These are phyloP conservation scores for Siniperca obscura DNA, from an alignment of 2,797 vertebrate genomes.

Conservation along the genomic window DNA sequence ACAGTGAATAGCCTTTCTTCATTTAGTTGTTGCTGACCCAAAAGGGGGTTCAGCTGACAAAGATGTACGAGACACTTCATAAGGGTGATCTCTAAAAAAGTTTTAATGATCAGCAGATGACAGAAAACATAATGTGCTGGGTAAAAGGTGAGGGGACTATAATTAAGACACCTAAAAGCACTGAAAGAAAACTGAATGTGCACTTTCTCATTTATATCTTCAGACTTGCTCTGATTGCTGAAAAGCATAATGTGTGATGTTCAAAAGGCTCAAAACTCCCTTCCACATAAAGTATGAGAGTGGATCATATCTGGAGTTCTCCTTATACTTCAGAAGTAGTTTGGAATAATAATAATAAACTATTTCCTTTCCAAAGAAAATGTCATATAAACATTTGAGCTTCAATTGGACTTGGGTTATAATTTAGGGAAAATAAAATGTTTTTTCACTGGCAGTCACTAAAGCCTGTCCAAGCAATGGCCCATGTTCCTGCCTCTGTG, in stretches of 20 bases:
- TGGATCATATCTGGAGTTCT: slow-evolving; percentile 3
- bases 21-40: slow-evolving; percentile 15
- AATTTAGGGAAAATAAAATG: not conserved
- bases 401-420: not conserved
- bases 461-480: not conserved
- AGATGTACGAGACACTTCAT: slow-evolving; percentile 34
- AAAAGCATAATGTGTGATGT: slow-evolving; percentile 18
- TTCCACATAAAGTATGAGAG: not conserved
- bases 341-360: not conserved
- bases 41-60: slow-evolving; percentile 44
- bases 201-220: not conserved
- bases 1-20: slow-evolving; percentile 11
- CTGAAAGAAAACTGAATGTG: not conserved
- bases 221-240: slow-evolving; percentile 14
- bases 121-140: slow-evolving; percentile 25
- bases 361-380: not conserved
- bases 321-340: not conserved
- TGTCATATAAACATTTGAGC: not conserved
- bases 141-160: not conserved
- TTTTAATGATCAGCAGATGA: slow-evolving; percentile 41
- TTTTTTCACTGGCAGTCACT: not conserved
- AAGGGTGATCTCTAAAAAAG: slow-evolving; percentile 32
- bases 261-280: slow-evolving; percentile 1
- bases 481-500: not conserved
- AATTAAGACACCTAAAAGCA: slow-evolving; percentile 29